Evolutionary conservation across 2,888 invertebrate species (phyloP), one percentile per base, ranked within the genome.

Genomic region (Candidula unifasciata): DNA sequence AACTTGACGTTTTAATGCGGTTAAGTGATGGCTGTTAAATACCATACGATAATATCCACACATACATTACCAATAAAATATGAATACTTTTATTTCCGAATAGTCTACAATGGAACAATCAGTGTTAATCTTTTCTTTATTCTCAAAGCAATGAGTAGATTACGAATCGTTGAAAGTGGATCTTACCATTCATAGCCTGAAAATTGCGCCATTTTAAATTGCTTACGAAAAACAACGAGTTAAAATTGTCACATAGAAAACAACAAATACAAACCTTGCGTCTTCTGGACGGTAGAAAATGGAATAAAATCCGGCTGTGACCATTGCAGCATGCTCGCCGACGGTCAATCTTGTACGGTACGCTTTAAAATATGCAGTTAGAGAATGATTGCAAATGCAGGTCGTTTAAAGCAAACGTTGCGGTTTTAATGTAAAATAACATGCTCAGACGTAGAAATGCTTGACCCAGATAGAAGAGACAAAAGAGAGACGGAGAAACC

Each of bases 251-350:
- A 44, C 44, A 44, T 10, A 44, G 2, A 74, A 64, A 77, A 60
- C 35, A 64, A 78, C n/a, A 37, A 35, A 30, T 57, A 69, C 82
- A 57, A 64, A 82, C 82, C 82, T 73, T 74, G 73, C 24, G 73
- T 57, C 64, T 82, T 82, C 21, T 1, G 82, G 13, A 82, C 60
- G n/a, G 74, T 71, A 24, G 82, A 74, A 74, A 82, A 82, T 35
- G 73, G 64, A 74, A 69, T 69, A 60, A 82, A 82, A 60, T 82
- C 74, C 74, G 82, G 60, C 74, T 82, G 82, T n/a, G 82, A 82
- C 82, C 82, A 82, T 82, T 82, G 82, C 82, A 82, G 82, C 82
- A 82, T 82, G 60, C 82, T 82, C 82, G 64, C 64, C 35, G 33
- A 18, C 21, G 18, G 54, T 18, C 18, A 74, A 30, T 18, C 27